These are phyloP conservation scores for Zapornia atra DNA, from an alignment of 2,113 vertebrate genomes.

Conservation along the genomic window DNA sequence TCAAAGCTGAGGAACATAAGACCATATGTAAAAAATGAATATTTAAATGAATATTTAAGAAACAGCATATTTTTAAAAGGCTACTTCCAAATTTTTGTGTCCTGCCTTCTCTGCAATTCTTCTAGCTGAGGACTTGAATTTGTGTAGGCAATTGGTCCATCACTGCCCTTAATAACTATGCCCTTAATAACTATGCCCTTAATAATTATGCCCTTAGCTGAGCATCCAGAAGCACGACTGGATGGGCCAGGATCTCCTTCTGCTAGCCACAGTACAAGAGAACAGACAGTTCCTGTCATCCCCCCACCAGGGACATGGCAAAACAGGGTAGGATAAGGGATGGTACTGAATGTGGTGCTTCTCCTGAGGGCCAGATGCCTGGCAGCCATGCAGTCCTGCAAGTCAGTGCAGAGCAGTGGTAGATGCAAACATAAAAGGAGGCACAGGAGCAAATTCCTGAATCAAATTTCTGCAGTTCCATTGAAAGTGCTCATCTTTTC, in stretches of 20 bases:
- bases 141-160: neutral
- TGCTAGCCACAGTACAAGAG: too few relatives aligned
- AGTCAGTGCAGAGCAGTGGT: neutral
- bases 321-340: neutral
- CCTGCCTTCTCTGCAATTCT: neutral
- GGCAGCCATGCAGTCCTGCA: neutral
- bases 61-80: neutral
- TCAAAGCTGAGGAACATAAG: neutral
- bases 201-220: neutral
- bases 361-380: neutral
- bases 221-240: neutral
- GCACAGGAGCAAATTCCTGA: neutral
- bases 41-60: too few relatives aligned
- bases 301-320: neutral
- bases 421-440: neutral
- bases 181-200: neutral
- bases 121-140: neutral
- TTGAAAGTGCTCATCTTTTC: neutral
- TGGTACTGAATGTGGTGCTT: neutral
- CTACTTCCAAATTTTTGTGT: neutral
- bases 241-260: neutral
- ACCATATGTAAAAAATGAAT: neutral
- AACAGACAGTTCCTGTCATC: neutral
- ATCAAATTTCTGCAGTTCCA: neutral
- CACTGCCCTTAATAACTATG: neutral